Evolutionary conservation across 2,113 vertebrate species (phyloP), one percentile per base, ranked within the genome.

Genomic region (Pagrus major): DNA sequence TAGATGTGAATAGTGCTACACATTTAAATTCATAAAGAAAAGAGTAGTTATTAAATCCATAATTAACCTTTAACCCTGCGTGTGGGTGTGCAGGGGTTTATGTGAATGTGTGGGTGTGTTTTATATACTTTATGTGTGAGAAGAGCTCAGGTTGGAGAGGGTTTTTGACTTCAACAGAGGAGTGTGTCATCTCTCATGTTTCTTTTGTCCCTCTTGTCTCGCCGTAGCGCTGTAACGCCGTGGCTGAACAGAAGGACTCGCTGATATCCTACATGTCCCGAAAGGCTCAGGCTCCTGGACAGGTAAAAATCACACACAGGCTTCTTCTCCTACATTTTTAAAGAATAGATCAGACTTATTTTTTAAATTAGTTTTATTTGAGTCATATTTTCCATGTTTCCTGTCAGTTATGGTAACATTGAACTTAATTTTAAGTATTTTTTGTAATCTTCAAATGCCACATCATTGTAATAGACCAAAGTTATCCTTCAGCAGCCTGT

Each of bases 11-110:
- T 95, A 94, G 94, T 94, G 94, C 95, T 95, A 95, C 96, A 95
- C 95, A 95, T 97, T 97, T 97, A 96, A 97, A 97, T 96, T 96
- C 95, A 96, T 96, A 95, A 97, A 97, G 96, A 96, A 97, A 96
- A 86, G 93, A 96, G 95, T 92, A 94, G 96, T 96, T 73, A 96
- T 97, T 97, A 97, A 95, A 96, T 96, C 95, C 95, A 96, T 96
- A 96, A 97, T 97, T 97, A 96, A 97, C 96, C 96, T 96, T 96
- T 95, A 94, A 94, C 96, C 96, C 61, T 23, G 71, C 33, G 69
- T 21, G 61, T 61, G 29, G 29, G 52, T 55, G 58, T 59, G 25
- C 23, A 2, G 4, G 61, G 58, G 52, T 69, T 71, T 25, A 9
- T 65, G 3, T 46, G 73, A 64, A 61, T 47, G 5, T 1, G 31